Evolutionary conservation across 2,888 invertebrate species (phyloP), one percentile per base, ranked within the genome.

Genomic region (Troides aeacus): DNA sequence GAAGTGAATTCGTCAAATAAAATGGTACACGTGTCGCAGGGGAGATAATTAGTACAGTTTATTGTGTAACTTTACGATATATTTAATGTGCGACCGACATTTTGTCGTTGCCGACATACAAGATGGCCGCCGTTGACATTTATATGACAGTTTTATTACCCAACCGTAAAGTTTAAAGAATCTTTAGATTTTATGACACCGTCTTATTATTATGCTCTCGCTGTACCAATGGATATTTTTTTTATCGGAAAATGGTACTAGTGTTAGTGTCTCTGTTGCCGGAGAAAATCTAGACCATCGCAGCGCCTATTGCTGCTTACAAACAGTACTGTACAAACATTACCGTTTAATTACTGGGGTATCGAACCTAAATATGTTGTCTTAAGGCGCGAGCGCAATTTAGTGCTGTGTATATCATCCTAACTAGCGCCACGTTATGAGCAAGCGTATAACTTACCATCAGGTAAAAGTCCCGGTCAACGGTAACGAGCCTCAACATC

Each of bases 11-110:
- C 71, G 71, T 72, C 18, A 72, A 74, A 74, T 74, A 62, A 23
- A n/a, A 74, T 64, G 63, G 68, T 73, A 78, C 80, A 81, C 77
- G 74, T 79, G 81, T 78, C 72, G 63, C 73, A 70, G 69, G 73
- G 74, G 69, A 71, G 73, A 72, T 75, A 72, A 76, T 76, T 77
- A 75, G 72, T 69, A 66, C 69, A 61, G 72, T 76, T 76, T 78
- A 74, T 77, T 72, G 74, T 72, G 68, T 68, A 64, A 74, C 75
- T 80, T 81, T 78, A 79, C 74, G 77, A 73, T 42, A 64, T 68
- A 76, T 78, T 77, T 73, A 76, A 68, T 42, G 69, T 72, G 62
- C 61, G 68, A 68, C 66, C 64, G 70, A 63, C 50, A 71, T 66
- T 68, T 67, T 70, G 68, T 70, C 64, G 12, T 58, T 24, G 30